These are phyloP conservation scores for Phenacoccus solenopsis DNA, from an alignment of 1,140 invertebrate genomes.

Conservation along the genomic window DNA sequence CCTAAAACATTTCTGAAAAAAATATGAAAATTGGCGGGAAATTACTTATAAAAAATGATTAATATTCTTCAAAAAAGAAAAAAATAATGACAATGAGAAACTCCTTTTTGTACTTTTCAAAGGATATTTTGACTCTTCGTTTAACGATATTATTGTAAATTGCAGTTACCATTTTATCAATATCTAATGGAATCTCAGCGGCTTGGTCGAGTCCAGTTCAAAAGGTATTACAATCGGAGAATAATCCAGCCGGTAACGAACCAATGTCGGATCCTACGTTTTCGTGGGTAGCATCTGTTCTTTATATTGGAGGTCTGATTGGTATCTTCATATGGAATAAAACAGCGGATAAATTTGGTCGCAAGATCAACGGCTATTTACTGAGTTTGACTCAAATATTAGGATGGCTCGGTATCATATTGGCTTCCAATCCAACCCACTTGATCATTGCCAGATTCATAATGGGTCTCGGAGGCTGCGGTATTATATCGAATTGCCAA, in stretches of 20 bases:
- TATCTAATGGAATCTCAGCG: background rate
- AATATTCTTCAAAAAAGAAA: no score
- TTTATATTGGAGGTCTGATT: constrained; percentile 62
- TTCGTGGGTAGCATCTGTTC: constrained; percentile 59
- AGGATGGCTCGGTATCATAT: constrained; percentile 60
- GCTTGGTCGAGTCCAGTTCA: constrained; percentile 1
- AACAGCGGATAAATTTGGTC: constrained; percentile 58
- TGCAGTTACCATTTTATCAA: background rate
- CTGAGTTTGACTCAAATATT: constrained; percentile 56
- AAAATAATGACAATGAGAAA: background rate
- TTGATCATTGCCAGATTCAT: constrained; percentile 60
- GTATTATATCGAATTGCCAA: constrained; percentile 64
- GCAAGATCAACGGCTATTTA: constrained; percentile 55
- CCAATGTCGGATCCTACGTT: constrained; percentile 34
- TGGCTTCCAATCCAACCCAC: constrained; percentile 44
- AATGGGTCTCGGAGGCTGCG: constrained; percentile 57
- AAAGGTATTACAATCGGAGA: background rate
- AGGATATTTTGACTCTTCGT: background rate
- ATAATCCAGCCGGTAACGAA: background rate
- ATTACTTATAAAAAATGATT: no score
- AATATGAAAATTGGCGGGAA: no score
- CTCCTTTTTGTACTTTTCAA: background rate
- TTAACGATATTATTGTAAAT: background rate
- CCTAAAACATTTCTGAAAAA: no score
- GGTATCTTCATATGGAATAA: constrained; percentile 55